Base-by-base conservation (phyloP, 2,888 invertebrate species). In the Ferrisia virgata region DNA sequence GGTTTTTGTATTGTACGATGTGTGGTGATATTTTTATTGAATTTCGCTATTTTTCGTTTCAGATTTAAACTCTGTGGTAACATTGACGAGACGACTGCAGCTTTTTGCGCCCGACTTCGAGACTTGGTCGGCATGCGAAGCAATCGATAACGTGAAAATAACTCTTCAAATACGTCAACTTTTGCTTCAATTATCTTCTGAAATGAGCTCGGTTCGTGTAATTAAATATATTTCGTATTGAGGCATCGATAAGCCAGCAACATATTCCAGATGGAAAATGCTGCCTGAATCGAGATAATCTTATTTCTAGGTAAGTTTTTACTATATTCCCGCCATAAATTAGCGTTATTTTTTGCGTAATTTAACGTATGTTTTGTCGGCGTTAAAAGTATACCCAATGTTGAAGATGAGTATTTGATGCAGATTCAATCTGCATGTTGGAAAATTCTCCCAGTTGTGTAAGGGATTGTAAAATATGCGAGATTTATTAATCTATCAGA, bases 71-170 rank as follows among this genome's bases (percentile, higher is more conserved):
- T 28, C 25, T 5, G 13, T n/a, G 58, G 58, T 64, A 64, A 64
- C 58, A 64, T 25, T 64, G 58, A n/a, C 53, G 2, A 5, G 28
- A 64, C 58, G 58, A 28, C 58, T 64, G n/a, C n/a, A n/a, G n/a
- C 18, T 36, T 43, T 64, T 72, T 72, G 72, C 72, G 72, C 33
- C 72, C 15, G 28, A 72, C 72, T 9, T 3, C n/a, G 33, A 36
- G 33, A 72, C 31, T 33, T 33, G 72, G 72, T 72, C 72, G 72
- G 72, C 72, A 36, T 72, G 72, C 33, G 72, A 72, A 28, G 72
- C n/a, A 72, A 72, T 72, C 72, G 18, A 72, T 72, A 72, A 72
- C 8, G 72, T 72, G 72, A 72, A 72, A 72, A 72, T 72, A 64
- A 72, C 18, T 72, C 72, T 25, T 64, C 25, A 72, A 72, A 72